Evolutionary conservation across 1,140 invertebrate species (phyloP), one percentile per base, ranked within the genome.

Genomic region (Carposina sasakii): DNA sequence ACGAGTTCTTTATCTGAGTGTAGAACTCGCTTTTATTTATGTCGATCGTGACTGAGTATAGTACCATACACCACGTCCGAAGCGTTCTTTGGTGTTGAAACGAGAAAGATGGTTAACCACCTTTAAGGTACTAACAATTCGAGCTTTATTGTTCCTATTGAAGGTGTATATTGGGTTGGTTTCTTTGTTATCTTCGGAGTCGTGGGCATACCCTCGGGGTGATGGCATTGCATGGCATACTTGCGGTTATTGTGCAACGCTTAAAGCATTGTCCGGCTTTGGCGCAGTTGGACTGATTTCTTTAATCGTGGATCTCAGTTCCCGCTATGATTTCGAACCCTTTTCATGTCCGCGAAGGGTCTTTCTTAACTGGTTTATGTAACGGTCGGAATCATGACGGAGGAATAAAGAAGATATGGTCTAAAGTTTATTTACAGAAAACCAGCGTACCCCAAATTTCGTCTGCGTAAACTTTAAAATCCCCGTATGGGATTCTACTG

Each of bases 11-110:
- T 57, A 52, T 58, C 39, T 67, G 66, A 76, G 71, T 72, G 62
- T 48, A 52, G 52, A 60, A n/a, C 15, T 30, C 12, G 28, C 28
- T 30, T 26, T 76, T 76, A 82, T 82, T 82, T 82, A 79, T 76
- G 75, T 71, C 62, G 57, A 52, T 79, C 76, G 78, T 79, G 76
- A 79, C 73, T 73, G 55, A 21, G 19, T 20, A 20, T 5, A 20
- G 36, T n/a, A n/a, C n/a, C n/a, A 20, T 39, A 39, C 20, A 20
- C 36, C 36, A 39, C 46, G 50, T 70, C 71, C 67, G 55, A 28
- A 39, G 60, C 56, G 63, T 63, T 54, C 51, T 54, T 44, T 51
- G 50, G 52, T 62, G 72, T 76, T 74, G 70, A 74, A 72, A 74
- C 64, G 67, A 71, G 65, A 69, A 70, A 71, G 60, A 60, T 56